Evolutionary conservation across 1,140 invertebrate species (phyloP), one percentile per base, ranked within the genome.

Genomic region (Nixonia krombeini): DNA sequence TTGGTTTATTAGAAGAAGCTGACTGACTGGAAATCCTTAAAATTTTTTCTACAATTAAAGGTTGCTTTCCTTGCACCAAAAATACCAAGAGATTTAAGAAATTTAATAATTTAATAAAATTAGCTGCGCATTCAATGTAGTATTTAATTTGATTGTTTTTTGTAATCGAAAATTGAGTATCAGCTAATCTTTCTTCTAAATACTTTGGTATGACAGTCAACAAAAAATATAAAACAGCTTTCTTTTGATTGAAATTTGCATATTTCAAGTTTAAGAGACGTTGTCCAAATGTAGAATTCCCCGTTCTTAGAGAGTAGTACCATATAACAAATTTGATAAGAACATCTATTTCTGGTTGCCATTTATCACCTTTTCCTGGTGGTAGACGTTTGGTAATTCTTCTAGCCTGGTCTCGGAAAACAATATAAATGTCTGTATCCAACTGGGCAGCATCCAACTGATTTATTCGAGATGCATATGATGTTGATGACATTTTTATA

Each of bases 391-490:
- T 80, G 3, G 71, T 64, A n/a, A 84, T 72, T 4, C 77, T 62
- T 3, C 73, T 76, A 0, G 65, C 51, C 52, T 82, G 78, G 16
- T 49, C 55, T 2, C 64, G 67, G 7, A 85, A 62, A 8, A 85
- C 76, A 5, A 80, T 77, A 33, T 76, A 82, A 9, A 85, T 84
- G 18, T 85, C 84, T 1, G 73, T 40, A 49, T 85, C 84, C 3
- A 85, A 46, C n/a, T 82, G 76, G 3, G 70, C 64, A 2, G 84
- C 83, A 44, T 85, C 84, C 4, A 84, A 53, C 29, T 85, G 84
- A 55, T 85, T 85, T 23, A 85, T 75, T 29, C 84, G 72, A 1
- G 84, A 83, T 5, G 84, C 81, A 44, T 83, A 83, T 0, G 63
- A 23, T 0, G 62, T 61, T 12, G 70, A 10, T 2, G 74, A 45